phyloP scores from a whole-genome alignment of 1,140 invertebrate genomes.

The Zaprionus gabonicus region DNA sequence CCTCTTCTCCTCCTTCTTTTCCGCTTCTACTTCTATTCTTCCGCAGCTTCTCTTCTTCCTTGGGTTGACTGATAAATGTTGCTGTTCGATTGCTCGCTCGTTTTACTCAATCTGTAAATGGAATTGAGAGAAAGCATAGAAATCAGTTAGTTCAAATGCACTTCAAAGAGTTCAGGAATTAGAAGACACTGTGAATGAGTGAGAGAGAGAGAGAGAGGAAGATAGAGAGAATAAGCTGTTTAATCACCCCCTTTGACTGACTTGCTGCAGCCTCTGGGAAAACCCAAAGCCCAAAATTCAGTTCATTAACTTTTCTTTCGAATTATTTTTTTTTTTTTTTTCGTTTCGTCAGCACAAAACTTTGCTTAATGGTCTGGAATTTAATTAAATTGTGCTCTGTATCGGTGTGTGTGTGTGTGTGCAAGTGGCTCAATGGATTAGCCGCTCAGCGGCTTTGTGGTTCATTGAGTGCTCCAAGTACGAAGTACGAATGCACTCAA shows the following conservation, averaged over 20 bases:
- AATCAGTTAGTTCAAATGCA: slow-evolving; percentile 1
- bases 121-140: neutral
- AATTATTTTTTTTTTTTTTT: slow-evolving; percentile 23
- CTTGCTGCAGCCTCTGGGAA: neutral
- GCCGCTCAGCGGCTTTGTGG: neutral
- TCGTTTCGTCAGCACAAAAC: slow-evolving; percentile 45
- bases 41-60: neutral
- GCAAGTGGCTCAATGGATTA: slow-evolving; percentile 22
- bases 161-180: neutral
- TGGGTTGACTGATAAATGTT: slow-evolving; percentile 62
- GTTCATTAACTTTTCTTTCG: slow-evolving; percentile 50
- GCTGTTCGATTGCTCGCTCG: slow-evolving; percentile 83
- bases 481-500: slow-evolving; percentile 24
- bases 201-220: neutral
- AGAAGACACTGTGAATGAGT: neutral
- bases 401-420: slow-evolving; percentile 16
- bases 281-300: slow-evolving; percentile 43
- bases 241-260: slow-evolving; percentile 15
- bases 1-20: neutral
- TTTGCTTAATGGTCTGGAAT: slow-evolving; percentile 72
- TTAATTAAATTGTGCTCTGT: slow-evolving; percentile 65
- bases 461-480: slow-evolving; percentile 1
- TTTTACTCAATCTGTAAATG: slow-evolving; percentile 75
- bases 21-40: neutral
- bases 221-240: slow-evolving; percentile 11